Evolutionary conservation across 2,888 invertebrate genomes (phyloP).

Genomic region (Drosophila paucipuncta): DNA sequence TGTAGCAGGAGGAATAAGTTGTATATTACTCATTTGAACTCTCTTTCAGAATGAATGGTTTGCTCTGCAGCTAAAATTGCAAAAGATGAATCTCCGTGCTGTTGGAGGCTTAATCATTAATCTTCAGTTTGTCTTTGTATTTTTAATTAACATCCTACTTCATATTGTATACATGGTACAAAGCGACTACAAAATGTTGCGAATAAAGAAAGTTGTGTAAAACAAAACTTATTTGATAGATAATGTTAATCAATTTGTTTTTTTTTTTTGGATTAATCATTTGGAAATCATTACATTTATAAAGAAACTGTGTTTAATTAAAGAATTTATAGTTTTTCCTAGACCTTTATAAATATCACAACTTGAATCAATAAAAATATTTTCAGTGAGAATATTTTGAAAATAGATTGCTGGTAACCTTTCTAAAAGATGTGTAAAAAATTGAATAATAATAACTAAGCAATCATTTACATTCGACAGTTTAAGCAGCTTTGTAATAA

Average conservation of each 20-base stretch:
- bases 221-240: not conserved
- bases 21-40: not conserved
- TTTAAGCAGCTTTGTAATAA: not conserved
- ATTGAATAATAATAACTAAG: not conserved
- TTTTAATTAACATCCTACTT: slow-evolving; percentile 14
- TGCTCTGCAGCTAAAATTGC: slow-evolving; percentile 32
- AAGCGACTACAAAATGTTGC: slow-evolving; percentile 28
- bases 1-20: accelerated
- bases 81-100: slow-evolving; percentile 16
- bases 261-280: not conserved
- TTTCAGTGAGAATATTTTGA: not conserved
- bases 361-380: not conserved
- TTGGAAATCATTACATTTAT: not conserved
- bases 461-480: not conserved
- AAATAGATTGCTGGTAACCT: not conserved
- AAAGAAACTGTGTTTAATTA: not conserved
- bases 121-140: slow-evolving; percentile 11
- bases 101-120: slow-evolving; percentile 31
- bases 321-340: not conserved
- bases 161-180: slow-evolving; percentile 49
- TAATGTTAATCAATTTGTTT: not conserved
- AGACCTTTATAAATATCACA: not conserved
- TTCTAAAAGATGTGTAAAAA: not conserved
- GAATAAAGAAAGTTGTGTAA: not conserved
- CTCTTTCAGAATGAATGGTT: slow-evolving; percentile 36